Conservation (phyloP, 2,113 vertebrate genomes). For the Oncorhynchus nerka region DNA sequence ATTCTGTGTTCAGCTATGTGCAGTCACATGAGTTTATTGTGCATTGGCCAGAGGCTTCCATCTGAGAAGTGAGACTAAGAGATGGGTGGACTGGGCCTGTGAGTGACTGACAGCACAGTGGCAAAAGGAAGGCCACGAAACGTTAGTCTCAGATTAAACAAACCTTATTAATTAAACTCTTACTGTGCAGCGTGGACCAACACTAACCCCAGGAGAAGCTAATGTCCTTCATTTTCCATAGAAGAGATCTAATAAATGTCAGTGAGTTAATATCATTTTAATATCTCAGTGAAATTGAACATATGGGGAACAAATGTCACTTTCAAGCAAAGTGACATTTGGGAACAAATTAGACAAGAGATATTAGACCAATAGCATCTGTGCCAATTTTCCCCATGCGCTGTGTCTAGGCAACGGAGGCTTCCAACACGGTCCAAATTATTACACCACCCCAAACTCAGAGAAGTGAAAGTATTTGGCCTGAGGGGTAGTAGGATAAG, state of each 20-base stretch:
- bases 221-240: slow-evolving; percentile 4
- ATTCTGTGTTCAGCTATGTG: too few relatives aligned
- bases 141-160: neutral
- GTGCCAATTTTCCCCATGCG: neutral
- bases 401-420: slow-evolving; percentile 28
- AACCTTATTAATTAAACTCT: neutral
- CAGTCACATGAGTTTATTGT: too few relatives aligned
- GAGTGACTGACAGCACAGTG: neutral
- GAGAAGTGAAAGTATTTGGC: slow-evolving; percentile 23
- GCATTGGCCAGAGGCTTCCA: neutral
- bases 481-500: neutral
- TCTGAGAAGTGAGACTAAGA: neutral
- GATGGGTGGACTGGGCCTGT: neutral
- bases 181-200: neutral
- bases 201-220: neutral
- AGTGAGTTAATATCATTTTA: slow-evolving; percentile 35
- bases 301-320: slow-evolving; percentile 20
- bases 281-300: slow-evolving; percentile 53
- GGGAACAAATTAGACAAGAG: slow-evolving; percentile 33
- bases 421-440: neutral
- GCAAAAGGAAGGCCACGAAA: neutral
- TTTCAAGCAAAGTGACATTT: slow-evolving; percentile 32
- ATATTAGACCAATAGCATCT: slow-evolving; percentile 23
- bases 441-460: slow-evolving; percentile 4
- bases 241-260: slow-evolving; percentile 33